Percentiles rank a stretch among this genome's conserved stretches.
Conservation (phyloP, 2,888 invertebrate species). For the Hydroisotoma schaefferi region DNA sequence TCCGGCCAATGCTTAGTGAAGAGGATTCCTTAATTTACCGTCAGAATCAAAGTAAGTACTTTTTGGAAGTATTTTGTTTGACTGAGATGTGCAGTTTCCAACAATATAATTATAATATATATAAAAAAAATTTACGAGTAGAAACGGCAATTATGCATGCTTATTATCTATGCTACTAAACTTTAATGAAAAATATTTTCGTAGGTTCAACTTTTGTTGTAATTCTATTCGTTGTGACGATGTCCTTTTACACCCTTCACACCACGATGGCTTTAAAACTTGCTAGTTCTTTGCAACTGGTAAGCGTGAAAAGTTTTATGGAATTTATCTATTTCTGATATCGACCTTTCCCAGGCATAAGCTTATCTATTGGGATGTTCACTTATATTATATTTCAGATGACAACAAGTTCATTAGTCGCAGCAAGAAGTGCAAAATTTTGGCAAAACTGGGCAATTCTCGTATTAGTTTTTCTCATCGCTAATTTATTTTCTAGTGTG, state of each 20-base stretch:
- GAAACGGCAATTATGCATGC: too few relatives aligned
- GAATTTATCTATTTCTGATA: too few relatives aligned
- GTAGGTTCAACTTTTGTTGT: slow-evolving; percentile 30
- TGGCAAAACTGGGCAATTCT: slow-evolving; percentile 44
- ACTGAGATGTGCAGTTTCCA: too few relatives aligned
- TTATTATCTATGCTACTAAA: too few relatives aligned
- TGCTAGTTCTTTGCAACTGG: slow-evolving; percentile 26
- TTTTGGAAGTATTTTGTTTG: not conserved
- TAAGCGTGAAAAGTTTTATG: slow-evolving; percentile 3
- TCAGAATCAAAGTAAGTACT: slow-evolving; percentile 11
- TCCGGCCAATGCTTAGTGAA: not conserved
- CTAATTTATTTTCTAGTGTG: slow-evolving; percentile 26
- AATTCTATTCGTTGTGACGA: slow-evolving; percentile 19
- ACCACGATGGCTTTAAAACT: slow-evolving; percentile 34
- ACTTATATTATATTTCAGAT: slow-evolving; percentile 32
- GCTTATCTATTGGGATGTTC: too few relatives aligned
- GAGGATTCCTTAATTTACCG: not conserved
- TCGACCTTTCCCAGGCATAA: too few relatives aligned
- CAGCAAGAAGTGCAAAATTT: slow-evolving; percentile 32
- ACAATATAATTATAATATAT: too few relatives aligned
- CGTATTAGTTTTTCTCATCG: slow-evolving; percentile 30
- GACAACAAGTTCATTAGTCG: slow-evolving; percentile 22
- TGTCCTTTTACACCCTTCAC: slow-evolving; percentile 32
- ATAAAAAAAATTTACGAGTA: too few relatives aligned
- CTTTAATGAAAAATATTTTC: slow-evolving; percentile 3